Conservation (phyloP, 1,140 invertebrate species). For the Eciton burchellii region DNA sequence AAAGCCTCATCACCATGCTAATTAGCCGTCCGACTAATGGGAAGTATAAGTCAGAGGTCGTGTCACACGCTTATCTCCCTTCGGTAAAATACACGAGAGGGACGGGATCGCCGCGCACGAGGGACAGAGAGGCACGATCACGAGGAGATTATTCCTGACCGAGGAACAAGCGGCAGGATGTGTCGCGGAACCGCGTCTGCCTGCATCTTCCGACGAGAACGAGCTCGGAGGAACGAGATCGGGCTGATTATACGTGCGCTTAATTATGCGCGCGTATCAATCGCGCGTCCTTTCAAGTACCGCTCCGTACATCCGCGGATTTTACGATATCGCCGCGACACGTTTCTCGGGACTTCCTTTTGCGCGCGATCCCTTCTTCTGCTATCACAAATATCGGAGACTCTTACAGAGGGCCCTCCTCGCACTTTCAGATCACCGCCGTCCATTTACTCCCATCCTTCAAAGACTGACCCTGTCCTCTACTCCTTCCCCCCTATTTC, state of each 20-base stretch:
- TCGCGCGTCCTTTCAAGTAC: not conserved
- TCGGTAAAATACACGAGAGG: slow-evolving; percentile 63
- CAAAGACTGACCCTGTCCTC: too few relatives aligned
- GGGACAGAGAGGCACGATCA: not conserved
- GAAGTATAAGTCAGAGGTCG: slow-evolving; percentile 79
- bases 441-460: too few relatives aligned
- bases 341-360: too few relatives aligned
- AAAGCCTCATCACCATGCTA: slow-evolving; percentile 79
- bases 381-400: too few relatives aligned
- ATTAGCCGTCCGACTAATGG: slow-evolving; percentile 77
- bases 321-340: too few relatives aligned
- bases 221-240: not conserved
- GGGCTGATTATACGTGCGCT: not conserved
- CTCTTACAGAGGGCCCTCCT: too few relatives aligned
- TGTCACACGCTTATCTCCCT: slow-evolving; percentile 75
- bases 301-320: too few relatives aligned
- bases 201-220: not conserved
- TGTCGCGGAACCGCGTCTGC: slow-evolving; percentile 12
- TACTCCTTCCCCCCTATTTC: too few relatives aligned
- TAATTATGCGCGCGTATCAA: not conserved
- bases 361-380: too few relatives aligned
- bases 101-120: slow-evolving; percentile 2
- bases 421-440: too few relatives aligned
- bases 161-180: slow-evolving; percentile 4
- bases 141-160: slow-evolving; percentile 13